Evolutionary conservation across 2,797 vertebrate genomes (phyloP), one percentile per base, ranked within the genome.

Genomic region (Channallabes apus): DNA sequence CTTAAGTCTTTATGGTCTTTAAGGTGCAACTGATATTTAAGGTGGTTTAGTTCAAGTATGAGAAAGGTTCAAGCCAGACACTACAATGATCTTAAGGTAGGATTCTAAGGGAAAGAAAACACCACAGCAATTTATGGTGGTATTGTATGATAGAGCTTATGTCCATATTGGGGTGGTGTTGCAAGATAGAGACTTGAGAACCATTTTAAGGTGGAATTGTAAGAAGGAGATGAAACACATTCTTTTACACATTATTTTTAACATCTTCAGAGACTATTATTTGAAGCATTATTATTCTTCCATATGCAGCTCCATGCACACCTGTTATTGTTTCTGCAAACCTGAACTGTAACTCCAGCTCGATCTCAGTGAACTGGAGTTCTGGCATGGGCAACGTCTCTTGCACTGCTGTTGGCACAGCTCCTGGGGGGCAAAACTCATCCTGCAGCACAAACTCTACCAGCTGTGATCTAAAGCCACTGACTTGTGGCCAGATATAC

Each of bases 281-380:
- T 54, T 4, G 14, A 58, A 12, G 9, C 24, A 15, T 61, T 62
- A 9, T 14, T 73, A 1, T 24, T 12, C 64, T 32, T 61, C 3
- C 80, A n/a, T 78, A n/a, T 86, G 32, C 64, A 96, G 95, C 91
- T 86, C 94, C 95, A 73, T 96, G 95, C 90, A 93, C 72, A 5
- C 94, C 95, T 2, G 12, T n/a, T 0, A 91, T 91, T 8, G 87
- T 56, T 24, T 86, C 73, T 0, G 83, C 86, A 65, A 35, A 88
- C 62, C 65, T 95, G 84, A 93, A 95, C 87, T 96, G 95, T 88
- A 86, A 54, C 88, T 92, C 91, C 29, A 89, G 93, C 90, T 92
- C 93, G 0, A 81, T 88, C 20, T 86, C 93, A 71, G 3, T 94
- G 86, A 85, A 91, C 15, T 96, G 95, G 95, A 35, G 3, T 51